phyloP scores from a whole-genome alignment of 2,797 vertebrate species.

The Lagocephalus sceleratus region DNA sequence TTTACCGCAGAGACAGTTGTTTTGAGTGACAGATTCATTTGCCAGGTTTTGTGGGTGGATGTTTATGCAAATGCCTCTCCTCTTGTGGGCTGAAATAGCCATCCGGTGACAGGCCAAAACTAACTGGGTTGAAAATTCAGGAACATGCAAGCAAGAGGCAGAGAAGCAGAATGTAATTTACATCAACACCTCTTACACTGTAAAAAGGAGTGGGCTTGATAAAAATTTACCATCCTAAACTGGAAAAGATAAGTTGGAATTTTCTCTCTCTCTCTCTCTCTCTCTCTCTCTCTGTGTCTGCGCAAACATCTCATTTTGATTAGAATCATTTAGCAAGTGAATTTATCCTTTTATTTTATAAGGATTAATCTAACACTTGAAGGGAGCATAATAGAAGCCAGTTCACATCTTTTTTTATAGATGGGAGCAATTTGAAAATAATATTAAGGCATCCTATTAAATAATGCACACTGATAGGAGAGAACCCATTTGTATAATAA shows the following conservation, averaged over 20 bases:
- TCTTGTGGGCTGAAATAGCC: conserved; percentile 71
- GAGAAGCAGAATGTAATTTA: conserved; percentile 55
- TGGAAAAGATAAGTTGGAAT: conserved; percentile 40
- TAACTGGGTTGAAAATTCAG: conserved; percentile 64
- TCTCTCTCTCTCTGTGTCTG: not conserved
- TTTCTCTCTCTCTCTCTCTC: conserved; percentile 9
- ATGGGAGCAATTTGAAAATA: conserved; percentile 9
- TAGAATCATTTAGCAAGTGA: conserved; percentile 29
- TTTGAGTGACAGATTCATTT: conserved; percentile 79
- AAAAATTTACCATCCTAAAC: conserved; percentile 30
- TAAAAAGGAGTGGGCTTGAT: conserved; percentile 30
- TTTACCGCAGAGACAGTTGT: conserved; percentile 67
- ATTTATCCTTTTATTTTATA: conserved; percentile 37
- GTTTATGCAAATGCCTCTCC: conserved; percentile 78
- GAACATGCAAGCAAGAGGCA: conserved; percentile 51
- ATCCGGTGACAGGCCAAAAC: conserved; percentile 67
- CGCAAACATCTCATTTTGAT: conserved; percentile 8
- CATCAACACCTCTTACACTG: conserved; percentile 50
- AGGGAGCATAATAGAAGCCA: conserved; percentile 30
- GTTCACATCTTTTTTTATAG: conserved; percentile 21
- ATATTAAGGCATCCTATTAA: conserved; percentile 36
- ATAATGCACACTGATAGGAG: conserved; percentile 56
- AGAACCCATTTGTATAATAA: conserved; percentile 59
- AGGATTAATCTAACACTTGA: conserved; percentile 19
- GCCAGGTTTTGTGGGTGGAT: conserved; percentile 75